Evolutionary conservation across 2,113 vertebrate species (phyloP).

Genomic region (Campylomormyrus numenius): DNA sequence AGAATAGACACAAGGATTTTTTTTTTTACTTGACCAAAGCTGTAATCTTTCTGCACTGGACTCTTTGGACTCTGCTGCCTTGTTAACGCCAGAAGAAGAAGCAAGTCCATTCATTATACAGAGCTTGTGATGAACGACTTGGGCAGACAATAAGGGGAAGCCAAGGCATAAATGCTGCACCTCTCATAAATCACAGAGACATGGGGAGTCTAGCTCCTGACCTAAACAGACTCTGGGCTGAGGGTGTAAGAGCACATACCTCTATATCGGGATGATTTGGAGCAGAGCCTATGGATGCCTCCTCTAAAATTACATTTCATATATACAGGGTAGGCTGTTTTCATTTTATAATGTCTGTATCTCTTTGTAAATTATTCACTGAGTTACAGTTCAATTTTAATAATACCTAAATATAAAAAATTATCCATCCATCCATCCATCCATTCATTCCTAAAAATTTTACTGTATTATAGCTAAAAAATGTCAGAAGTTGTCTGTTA

Average conservation of each 20-base stretch:
- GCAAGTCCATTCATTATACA: slow-evolving; percentile 70
- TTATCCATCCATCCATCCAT: background rate
- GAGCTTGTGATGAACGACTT: slow-evolving; percentile 67
- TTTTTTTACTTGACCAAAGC: slow-evolving; percentile 54
- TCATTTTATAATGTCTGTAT: background rate
- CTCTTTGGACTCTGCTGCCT: slow-evolving; percentile 63
- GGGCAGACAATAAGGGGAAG: slow-evolving; percentile 70
- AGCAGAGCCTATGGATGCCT: slow-evolving; percentile 30
- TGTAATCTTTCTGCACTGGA: slow-evolving; percentile 69
- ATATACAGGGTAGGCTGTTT: background rate
- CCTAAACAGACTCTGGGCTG: slow-evolving; percentile 68
- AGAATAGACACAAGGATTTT: background rate
- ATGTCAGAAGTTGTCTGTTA: background rate
- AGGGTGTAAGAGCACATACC: slow-evolving; percentile 53
- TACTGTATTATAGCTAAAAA: background rate
- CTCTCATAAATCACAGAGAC: slow-evolving; percentile 70
- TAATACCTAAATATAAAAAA: background rate
- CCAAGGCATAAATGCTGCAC: slow-evolving; percentile 71
- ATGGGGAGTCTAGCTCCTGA: slow-evolving; percentile 66
- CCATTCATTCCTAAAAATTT: background rate
- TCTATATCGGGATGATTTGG: slow-evolving; percentile 27
- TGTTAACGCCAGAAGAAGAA: slow-evolving; percentile 64
- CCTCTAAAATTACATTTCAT: background rate
- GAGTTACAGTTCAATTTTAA: background rate
- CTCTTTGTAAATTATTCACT: background rate